phyloP scores from a whole-genome alignment of 1,140 invertebrate species.

The Alviniconcha marisindica region DNA sequence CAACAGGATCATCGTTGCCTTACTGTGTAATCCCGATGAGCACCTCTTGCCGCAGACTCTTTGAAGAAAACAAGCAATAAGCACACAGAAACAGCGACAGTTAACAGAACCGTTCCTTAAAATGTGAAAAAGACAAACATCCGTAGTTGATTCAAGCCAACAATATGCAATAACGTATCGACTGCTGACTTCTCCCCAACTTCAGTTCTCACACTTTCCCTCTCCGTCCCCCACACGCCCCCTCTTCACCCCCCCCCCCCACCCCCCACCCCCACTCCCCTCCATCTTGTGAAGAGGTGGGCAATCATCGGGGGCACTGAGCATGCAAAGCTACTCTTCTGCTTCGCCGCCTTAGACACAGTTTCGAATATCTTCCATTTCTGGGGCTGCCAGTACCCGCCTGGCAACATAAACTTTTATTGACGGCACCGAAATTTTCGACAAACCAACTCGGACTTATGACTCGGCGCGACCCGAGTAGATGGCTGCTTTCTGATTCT shows the following conservation, averaged over 20 bases:
- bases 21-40: no score
- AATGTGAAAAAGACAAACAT: no score
- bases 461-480: neutral
- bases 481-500: constrained; percentile 13
- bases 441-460: constrained; percentile 29
- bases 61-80: no score
- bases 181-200: no score
- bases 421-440: neutral
- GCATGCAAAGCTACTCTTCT: constrained; percentile 30
- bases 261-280: neutral
- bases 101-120: no score
- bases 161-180: no score
- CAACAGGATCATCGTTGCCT: no score
- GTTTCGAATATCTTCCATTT: constrained; percentile 29
- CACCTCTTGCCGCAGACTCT: no score
- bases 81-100: no score
- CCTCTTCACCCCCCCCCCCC: neutral
- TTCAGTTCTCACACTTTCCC: neutral
- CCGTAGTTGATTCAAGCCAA: no score
- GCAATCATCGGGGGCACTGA: constrained; percentile 27
- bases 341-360: constrained; percentile 12
- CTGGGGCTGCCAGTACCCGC: neutral
- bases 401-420: constrained; percentile 26
- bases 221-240: neutral
- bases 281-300: neutral